Base-by-base conservation (phyloP, 2,888 invertebrate species). In the Strigamia maritima region DNA sequence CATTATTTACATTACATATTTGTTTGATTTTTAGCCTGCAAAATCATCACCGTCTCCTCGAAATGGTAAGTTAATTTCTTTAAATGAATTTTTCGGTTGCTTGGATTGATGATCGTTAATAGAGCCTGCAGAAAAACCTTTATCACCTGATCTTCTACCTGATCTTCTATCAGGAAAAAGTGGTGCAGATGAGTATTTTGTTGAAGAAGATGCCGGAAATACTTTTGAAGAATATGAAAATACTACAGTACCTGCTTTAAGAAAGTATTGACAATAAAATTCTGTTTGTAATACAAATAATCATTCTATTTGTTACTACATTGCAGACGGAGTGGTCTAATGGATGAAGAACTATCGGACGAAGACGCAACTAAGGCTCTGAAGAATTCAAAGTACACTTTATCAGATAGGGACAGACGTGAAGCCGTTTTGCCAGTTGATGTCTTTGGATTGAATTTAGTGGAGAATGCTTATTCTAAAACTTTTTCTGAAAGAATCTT, bases 201-300 rank as follows among this genome's bases (percentile, higher is more conserved):
- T 70, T 28, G 40, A 40, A 75, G 76, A 40, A 75, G 76, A 40
- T 22, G 22, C 38, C 14, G 38, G 28, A 24, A 77, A 77, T 16
- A 93, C 92, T 3, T 94, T 93, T 83, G 94, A 94, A 85, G 93
- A 93, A 82, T 95, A 95, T 83, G 95, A 95, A 84, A 95, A 95
- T 83, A 89, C 94, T 79, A 90, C 93, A 0, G 89, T 95, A 80
- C 95, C 95, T 10, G 93, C 94, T 49, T 87, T 94, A 78, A 90
- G 94, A 86, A 94, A 94, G 94, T 94, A 88, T 28, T 26, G 28
- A 28, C 26, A 70, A 49, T 14, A 31, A 1, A 26, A 28, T 7
- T 19, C 1, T 12, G 19, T 12, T 65, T 16, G 2, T 4, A 44
- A 44, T n/a, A 44, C 44, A 19, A 22, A 12, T 26, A 70, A 2